Percentiles rank a stretch among this genome's conserved stretches.
These are phyloP conservation scores for Cyprinodon diabolis DNA, from an alignment of 2,797 vertebrate species.

Conservation along the genomic window DNA sequence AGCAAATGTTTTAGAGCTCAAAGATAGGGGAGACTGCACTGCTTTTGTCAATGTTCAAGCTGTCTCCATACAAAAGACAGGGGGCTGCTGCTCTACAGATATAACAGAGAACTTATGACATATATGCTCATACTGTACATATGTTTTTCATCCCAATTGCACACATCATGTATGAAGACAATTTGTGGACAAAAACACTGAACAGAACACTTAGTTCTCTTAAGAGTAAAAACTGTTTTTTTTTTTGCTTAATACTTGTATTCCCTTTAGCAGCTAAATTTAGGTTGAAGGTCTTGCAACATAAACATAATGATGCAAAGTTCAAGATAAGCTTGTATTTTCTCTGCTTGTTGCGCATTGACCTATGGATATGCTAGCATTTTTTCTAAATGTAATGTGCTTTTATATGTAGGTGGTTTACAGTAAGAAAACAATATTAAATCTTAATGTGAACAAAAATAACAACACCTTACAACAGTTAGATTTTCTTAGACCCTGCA, in stretches of 20 bases:
- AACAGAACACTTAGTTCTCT: background rate
- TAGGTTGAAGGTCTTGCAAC: background rate
- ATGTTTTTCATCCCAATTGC: background rate
- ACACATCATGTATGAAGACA: background rate
- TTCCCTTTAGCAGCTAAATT: background rate
- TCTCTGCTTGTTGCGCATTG: background rate
- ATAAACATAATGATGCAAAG: constrained; percentile 4
- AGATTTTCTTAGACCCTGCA: background rate
- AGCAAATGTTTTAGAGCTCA: constrained; percentile 49
- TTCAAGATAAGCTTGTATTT: background rate
- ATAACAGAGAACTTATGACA: constrained; percentile 71
- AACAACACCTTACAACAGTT: no score
- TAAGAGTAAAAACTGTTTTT: constrained; percentile 2
- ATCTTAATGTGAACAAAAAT: background rate
- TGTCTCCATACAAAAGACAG: constrained; percentile 41
- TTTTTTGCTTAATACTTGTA: background rate
- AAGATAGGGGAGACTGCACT: constrained; percentile 54
- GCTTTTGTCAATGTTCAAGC: constrained; percentile 67
- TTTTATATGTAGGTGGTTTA: background rate
- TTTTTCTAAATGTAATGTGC: constrained; percentile 1
- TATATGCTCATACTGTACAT: constrained; percentile 15
- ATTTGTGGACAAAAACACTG: background rate
- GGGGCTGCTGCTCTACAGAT: constrained; percentile 31
- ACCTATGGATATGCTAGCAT: background rate
- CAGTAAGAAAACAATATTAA: background rate